phyloP scores from a whole-genome alignment of 2,888 invertebrate species.

The Panorpa germanica region DNA sequence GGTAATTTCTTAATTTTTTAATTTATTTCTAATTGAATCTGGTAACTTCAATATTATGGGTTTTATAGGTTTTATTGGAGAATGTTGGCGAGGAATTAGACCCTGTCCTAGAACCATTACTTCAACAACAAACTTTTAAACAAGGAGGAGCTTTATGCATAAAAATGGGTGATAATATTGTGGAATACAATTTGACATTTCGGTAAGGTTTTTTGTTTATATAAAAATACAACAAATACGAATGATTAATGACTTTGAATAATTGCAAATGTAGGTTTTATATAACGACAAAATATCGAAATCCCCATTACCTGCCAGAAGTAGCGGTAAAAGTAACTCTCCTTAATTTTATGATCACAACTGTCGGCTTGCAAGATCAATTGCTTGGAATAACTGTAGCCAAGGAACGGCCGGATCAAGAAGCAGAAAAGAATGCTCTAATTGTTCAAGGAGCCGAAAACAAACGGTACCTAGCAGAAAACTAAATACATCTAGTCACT shows the following conservation, averaged over 20 bases:
- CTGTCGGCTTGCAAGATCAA: constrained; percentile 76
- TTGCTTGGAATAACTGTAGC: constrained; percentile 80
- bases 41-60: too few species aligned
- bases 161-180: constrained; percentile 75
- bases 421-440: constrained; percentile 73
- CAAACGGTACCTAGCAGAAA: constrained; percentile 30
- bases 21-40: too few species aligned
- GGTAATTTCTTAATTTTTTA: too few species aligned
- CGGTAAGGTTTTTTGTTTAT: too few species aligned
- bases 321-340: constrained; percentile 80
- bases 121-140: constrained; percentile 79
- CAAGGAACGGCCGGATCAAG: constrained; percentile 77
- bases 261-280: constrained; percentile 60
- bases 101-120: constrained; percentile 72
- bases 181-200: constrained; percentile 77
- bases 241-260: too few species aligned
- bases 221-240: too few species aligned
- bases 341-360: constrained; percentile 85
- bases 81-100: constrained; percentile 85
- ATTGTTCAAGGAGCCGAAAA: constrained; percentile 79
- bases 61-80: constrained; percentile 77
- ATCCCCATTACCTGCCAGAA: constrained; percentile 89
- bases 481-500: too few species aligned
- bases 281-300: constrained; percentile 81
- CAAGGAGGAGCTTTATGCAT: constrained; percentile 76